Percentiles rank a stretch among this genome's conserved stretches.
Evolutionary conservation across 1,140 invertebrate genomes (phyloP).

Genomic region (Drosophila punjabiensis): DNA sequence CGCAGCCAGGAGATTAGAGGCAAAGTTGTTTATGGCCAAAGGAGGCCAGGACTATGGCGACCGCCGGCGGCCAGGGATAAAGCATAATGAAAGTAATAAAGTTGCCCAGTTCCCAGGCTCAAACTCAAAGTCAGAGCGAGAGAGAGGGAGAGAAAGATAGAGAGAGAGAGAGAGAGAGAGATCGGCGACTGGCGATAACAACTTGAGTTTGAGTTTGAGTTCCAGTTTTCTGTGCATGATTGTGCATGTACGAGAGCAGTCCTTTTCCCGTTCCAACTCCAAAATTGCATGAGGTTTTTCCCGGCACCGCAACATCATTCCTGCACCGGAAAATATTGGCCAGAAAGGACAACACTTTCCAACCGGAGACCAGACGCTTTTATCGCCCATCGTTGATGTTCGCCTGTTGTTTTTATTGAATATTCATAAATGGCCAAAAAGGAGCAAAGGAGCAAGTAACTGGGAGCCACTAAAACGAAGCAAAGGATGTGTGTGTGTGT

Average conservation of each 20-base stretch:
- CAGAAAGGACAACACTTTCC: constrained; percentile 42
- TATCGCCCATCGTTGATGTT: constrained; percentile 64
- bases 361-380: constrained; percentile 63
- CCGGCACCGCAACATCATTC: constrained; percentile 47
- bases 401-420: constrained; percentile 80
- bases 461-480: neutral
- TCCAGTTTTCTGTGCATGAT: neutral
- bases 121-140: constrained; percentile 4
- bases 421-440: constrained; percentile 82
- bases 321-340: constrained; percentile 47
- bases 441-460: constrained; percentile 5
- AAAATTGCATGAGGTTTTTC: constrained; percentile 40
- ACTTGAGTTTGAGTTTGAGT: constrained; percentile 45
- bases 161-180: constrained; percentile 1
- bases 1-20: constrained; percentile 67
- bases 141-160: neutral
- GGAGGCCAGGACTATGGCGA: constrained; percentile 6
- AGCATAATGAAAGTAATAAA: constrained; percentile 83
- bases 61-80: constrained; percentile 49
- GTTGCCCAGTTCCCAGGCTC: constrained; percentile 47
- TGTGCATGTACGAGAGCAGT: neutral
- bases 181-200: constrained; percentile 70
- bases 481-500: constrained; percentile 11
- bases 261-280: neutral
- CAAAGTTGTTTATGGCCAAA: constrained; percentile 76